Conservation (phyloP, 2,888 invertebrate genomes). For the Hylaea fasciaria region DNA sequence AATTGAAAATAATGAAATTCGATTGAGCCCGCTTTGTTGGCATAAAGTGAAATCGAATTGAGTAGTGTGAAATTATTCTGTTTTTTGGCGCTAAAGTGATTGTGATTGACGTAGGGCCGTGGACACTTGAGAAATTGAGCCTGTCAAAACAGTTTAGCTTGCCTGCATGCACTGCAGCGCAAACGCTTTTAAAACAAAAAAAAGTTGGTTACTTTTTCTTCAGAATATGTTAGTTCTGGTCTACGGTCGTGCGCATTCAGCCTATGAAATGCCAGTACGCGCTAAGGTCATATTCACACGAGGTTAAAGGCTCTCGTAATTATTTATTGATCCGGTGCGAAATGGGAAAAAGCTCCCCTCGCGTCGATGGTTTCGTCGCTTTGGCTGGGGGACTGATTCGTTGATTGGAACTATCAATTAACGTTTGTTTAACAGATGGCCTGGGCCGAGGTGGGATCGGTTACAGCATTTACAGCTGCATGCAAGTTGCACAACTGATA, state of each 20-base stretch:
- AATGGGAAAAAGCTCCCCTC: constrained; percentile 65
- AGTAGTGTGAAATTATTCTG: constrained; percentile 28
- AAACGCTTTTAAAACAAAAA: not conserved
- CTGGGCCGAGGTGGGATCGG: constrained; percentile 23
- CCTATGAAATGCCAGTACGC: constrained; percentile 44
- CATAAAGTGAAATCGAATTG: constrained; percentile 50
- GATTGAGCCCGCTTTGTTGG: constrained; percentile 62
- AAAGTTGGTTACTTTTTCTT: not conserved
- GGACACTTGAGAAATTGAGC: constrained; percentile 11
- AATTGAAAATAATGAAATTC: constrained; percentile 78
- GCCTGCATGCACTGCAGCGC: not conserved
- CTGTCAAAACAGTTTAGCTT: constrained; percentile 19
- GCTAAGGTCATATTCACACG: constrained; percentile 75
- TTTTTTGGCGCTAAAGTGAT: constrained; percentile 2
- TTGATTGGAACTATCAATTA: constrained; percentile 50
- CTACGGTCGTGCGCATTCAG: constrained; percentile 30
- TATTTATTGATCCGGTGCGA: constrained; percentile 76
- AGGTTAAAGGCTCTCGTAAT: constrained; percentile 58
- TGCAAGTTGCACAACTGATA: constrained; percentile 18
- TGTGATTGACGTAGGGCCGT: constrained; percentile 6
- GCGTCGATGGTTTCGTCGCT: constrained; percentile 41
- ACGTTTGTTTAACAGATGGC: constrained; percentile 43
- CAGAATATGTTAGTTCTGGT: constrained; percentile 35
- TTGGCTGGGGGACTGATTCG: constrained; percentile 43
- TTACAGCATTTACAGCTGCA: constrained; percentile 19